Evolutionary conservation across 2,888 invertebrate genomes (phyloP), one percentile per base, ranked within the genome.

Genomic region (Trachelus stipa): DNA sequence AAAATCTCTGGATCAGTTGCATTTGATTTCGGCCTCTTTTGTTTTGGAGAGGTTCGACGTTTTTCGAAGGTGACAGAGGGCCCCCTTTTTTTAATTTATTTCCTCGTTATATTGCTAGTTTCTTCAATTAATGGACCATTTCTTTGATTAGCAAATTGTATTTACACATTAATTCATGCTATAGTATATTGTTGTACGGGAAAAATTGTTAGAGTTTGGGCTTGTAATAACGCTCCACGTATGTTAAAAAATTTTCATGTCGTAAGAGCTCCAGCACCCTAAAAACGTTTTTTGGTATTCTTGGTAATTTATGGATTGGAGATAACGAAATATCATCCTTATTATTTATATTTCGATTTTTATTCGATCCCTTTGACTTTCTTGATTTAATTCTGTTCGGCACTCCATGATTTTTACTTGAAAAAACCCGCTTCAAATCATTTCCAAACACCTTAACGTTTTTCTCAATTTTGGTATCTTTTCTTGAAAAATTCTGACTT

Each of bases 1-100:
- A 86, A 90, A 90, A 90, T 90, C 90, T 83, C 89, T 90, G 90
- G 90, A 90, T 90, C 90, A 90, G 87, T 90, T 90, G 89, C 90
- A 90, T 90, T 90, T 90, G 90, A 90, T 90, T 89, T 90, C 90
- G 90, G 87, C 90, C 87, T 90, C 90, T 91, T 90, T 90, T 90
- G 88, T 91, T 90, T 90, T 90, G 90, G 90, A 90, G 87, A 89
- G 87, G 84, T 90, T 91, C 90, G 90, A 90, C 89, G 90, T 90
- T 84, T 89, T 89, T 84, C 90, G 90, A 89, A 91, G 90, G 90
- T 91, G 87, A 87, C 83, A 37, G 37, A 12, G 37, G 82, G 74
- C 0, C 9, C 40, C 40, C 40, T 23, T 9, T 6, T 6, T 56
- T 56, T 23, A 56, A 56, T 56, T 56, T 56, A 2, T 23, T 56